These are phyloP conservation scores for Julus scandinavius DNA, from an alignment of 2,888 invertebrate genomes.

Conservation along the genomic window DNA sequence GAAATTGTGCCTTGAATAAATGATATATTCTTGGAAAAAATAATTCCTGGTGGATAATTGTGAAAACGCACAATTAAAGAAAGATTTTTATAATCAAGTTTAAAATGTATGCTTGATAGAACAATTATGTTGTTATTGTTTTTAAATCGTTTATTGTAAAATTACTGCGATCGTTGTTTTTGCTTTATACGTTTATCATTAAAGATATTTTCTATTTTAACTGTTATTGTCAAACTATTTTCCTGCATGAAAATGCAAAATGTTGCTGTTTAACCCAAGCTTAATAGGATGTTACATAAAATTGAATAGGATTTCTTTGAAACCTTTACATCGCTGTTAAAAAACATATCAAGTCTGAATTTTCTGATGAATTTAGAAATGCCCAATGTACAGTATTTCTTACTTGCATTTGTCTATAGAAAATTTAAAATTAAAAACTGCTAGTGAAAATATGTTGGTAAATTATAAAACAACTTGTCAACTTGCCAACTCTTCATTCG, in stretches of 20 bases:
- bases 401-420: too few species aligned
- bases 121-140: background rate
- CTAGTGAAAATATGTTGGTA: too few species aligned
- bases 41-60: background rate
- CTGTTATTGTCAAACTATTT: background rate
- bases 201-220: slow-evolving; percentile 23
- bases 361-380: too few species aligned
- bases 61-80: background rate
- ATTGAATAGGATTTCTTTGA: too few species aligned
- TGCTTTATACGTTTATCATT: slow-evolving; percentile 38
- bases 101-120: background rate
- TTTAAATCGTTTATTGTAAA: background rate
- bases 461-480: background rate
- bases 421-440: too few species aligned
- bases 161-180: background rate
- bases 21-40: background rate
- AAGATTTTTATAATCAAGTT: background rate
- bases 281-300: background rate
- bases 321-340: too few species aligned
- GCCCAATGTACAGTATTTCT: too few species aligned
- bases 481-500: slow-evolving; percentile 23
- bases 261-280: background rate
- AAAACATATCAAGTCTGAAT: too few species aligned
- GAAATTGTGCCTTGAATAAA: background rate
- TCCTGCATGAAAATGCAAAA: background rate